A percentile compares a stretch with the other conserved stretches of the same genome.
Conservation (phyloP, 2,888 invertebrate species). For the Autographa pulchrina region DNA sequence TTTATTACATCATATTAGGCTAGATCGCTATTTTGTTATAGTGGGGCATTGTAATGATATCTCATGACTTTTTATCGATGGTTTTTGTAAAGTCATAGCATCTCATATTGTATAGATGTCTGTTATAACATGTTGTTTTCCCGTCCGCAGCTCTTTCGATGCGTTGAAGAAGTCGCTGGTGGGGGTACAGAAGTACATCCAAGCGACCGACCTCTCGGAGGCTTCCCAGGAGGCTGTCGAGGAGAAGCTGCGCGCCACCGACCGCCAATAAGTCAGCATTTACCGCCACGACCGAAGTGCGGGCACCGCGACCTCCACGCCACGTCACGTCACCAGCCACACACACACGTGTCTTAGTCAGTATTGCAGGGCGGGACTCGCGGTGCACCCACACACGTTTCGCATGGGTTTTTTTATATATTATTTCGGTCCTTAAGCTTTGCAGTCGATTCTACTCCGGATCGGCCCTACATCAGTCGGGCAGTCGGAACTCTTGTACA, state of each 20-base stretch:
- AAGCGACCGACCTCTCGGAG: constrained; percentile 98
- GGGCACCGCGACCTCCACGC: constrained; percentile 42
- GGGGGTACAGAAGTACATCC: constrained; percentile 99
- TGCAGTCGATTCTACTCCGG: constrained; percentile 64
- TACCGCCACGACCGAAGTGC: constrained; percentile 69
- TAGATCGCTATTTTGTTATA: too few species aligned
- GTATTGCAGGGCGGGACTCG: constrained; percentile 59
- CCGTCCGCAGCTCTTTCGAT: constrained; percentile 95
- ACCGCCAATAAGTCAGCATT: constrained; percentile 93
- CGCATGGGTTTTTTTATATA: constrained; percentile 75
- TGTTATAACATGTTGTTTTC: neutral
- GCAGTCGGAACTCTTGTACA: constrained; percentile 64
- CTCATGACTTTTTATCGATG: too few species aligned
- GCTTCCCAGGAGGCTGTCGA: constrained; percentile 98
- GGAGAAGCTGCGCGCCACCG: constrained; percentile 97
- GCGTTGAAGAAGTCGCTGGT: constrained; percentile 99
- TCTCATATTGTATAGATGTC: too few species aligned
- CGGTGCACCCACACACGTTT: constrained; percentile 56
- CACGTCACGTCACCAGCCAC: constrained; percentile 7
- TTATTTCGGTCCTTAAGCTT: constrained; percentile 76
- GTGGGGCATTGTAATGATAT: neutral
- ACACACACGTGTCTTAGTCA: constrained; percentile 53
- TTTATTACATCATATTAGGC: too few species aligned
- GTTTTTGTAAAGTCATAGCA: too few species aligned
- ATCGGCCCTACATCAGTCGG: constrained; percentile 50